Base-by-base conservation (phyloP, 2,888 invertebrate species). In the Orchesella flavescens region DNA sequence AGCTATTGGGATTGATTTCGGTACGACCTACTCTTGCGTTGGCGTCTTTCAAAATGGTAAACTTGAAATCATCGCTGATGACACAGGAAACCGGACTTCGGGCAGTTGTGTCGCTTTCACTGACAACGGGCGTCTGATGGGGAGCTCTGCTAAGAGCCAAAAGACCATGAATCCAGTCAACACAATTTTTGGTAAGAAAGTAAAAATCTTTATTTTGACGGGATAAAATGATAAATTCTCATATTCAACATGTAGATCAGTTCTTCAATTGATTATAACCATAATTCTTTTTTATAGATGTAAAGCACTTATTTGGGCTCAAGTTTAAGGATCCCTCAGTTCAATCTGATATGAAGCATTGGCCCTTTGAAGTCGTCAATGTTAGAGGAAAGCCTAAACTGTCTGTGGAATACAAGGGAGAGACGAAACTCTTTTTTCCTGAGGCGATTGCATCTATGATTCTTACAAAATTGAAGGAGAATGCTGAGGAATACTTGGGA, bases 291-390 rank as follows among this genome's bases (percentile, higher is more conserved):
- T 34, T 65, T 92, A 91, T 93, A 94, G 98, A 98, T 93, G 97
- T 97, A 89, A 94, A 98, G 91, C 94, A 97, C 90, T 92, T 98
- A 89, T 97, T 97, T 91, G 97, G 97, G 79, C 94, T 97, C 89
- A 94, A 95, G 89, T 98, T 94, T 90, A 94, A 94, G 89, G 97
- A 97, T 90, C 91, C 91, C 61, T 94, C 95, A n/a, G 96, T 99
- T 78, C 97, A 98, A 91, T 93, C 93, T 72, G 97, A 98, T 90
- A 95, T 97, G 93, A 96, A 97, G 91, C 95, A 95, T 91, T 97
- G 97, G 94, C 97, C 97, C n/a, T n/a, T n/a, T n/a, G n/a, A n/a
- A n/a, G n/a, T n/a, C n/a, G n/a, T n/a, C n/a, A n/a, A n/a, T n/a
- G n/a, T n/a, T n/a, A n/a, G n/a, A n/a, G n/a, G n/a, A n/a, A n/a